Conservation (phyloP, 1,140 invertebrate species). For the Trachymyrmex cornetzi region DNA sequence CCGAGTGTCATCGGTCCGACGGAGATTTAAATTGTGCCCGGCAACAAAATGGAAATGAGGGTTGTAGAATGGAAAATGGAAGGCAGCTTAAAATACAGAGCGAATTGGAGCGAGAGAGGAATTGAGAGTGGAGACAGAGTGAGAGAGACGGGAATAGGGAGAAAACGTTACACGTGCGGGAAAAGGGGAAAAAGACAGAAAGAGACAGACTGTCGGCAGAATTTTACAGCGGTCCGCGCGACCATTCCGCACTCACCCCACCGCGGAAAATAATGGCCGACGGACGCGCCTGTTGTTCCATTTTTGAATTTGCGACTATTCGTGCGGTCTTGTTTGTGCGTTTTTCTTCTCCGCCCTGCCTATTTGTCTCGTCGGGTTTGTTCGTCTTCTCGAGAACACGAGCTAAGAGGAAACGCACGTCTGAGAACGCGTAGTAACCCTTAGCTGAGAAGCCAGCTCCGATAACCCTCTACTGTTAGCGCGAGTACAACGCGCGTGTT, state of each 20-base stretch:
- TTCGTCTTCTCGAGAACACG: constrained; percentile 33
- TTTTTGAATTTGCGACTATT: constrained; percentile 77
- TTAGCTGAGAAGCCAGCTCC: constrained; percentile 19
- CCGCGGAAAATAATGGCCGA: constrained; percentile 74
- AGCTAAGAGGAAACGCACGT: constrained; percentile 18
- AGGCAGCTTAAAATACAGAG: constrained; percentile 76
- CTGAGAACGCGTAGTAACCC: constrained; percentile 32
- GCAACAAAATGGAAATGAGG: constrained; percentile 77
- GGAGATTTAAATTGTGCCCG: constrained; percentile 76
- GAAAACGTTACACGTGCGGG: constrained; percentile 17
- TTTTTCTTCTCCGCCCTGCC: constrained; percentile 16
- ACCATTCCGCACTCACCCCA: constrained; percentile 67
- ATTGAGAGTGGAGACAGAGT: not conserved
- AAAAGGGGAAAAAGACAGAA: constrained; percentile 34
- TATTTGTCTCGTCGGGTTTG: not conserved
- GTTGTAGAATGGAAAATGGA: constrained; percentile 78
- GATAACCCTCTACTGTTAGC: constrained; percentile 42
- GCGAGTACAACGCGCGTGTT: constrained; percentile 61
- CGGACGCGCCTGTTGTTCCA: constrained; percentile 78
- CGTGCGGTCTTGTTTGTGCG: constrained; percentile 71
- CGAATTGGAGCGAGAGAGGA: constrained; percentile 27
- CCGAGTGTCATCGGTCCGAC: constrained; percentile 74
- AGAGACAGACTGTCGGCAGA: constrained; percentile 55
- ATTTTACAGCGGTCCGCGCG: constrained; percentile 57
- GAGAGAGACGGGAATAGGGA: constrained; percentile 27